These are phyloP conservation scores for Papilio polyxenes DNA, from an alignment of 1,140 invertebrate species.

Conservation along the genomic window DNA sequence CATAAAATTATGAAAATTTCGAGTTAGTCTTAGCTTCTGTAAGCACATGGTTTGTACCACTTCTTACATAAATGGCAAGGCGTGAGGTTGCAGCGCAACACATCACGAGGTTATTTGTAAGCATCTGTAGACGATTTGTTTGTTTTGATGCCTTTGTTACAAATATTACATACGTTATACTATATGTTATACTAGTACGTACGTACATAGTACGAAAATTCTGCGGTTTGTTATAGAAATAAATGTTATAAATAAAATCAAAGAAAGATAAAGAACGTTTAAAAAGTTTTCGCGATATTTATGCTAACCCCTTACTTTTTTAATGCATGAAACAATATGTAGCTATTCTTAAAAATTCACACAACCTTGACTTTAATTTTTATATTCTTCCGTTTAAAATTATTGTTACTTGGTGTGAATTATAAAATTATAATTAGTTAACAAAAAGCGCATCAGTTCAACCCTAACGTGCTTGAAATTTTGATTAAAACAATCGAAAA, in stretches of 20 bases:
- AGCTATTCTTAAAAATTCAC: too few species aligned
- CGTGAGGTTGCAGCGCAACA: slow-evolving; percentile 70
- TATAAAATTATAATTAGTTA: not conserved
- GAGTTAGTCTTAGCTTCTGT: not conserved
- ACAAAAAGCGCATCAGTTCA: not conserved
- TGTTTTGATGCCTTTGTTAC: not conserved
- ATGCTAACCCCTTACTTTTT: too few species aligned
- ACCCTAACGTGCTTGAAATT: not conserved
- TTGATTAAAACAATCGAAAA: slow-evolving; percentile 10
- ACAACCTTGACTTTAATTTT: too few species aligned
- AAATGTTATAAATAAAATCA: too few species aligned
- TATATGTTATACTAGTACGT: too few species aligned
- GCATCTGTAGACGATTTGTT: slow-evolving; percentile 42
- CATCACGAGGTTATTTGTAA: slow-evolving; percentile 74
- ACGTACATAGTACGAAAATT: too few species aligned
- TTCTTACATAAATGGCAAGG: slow-evolving; percentile 61
- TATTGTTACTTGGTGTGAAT: too few species aligned
- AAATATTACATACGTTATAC: not conserved
- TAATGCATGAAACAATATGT: too few species aligned
- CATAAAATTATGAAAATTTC: not conserved
- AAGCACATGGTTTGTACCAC: slow-evolving; percentile 45
- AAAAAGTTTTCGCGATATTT: too few species aligned
- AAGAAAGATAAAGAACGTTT: too few species aligned
- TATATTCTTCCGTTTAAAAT: too few species aligned
- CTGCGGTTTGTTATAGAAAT: too few species aligned